A percentile compares a stretch with the other conserved stretches of the same genome.
phyloP scores from a whole-genome alignment of 2,113 vertebrate species.

The Menura novaehollandiae region DNA sequence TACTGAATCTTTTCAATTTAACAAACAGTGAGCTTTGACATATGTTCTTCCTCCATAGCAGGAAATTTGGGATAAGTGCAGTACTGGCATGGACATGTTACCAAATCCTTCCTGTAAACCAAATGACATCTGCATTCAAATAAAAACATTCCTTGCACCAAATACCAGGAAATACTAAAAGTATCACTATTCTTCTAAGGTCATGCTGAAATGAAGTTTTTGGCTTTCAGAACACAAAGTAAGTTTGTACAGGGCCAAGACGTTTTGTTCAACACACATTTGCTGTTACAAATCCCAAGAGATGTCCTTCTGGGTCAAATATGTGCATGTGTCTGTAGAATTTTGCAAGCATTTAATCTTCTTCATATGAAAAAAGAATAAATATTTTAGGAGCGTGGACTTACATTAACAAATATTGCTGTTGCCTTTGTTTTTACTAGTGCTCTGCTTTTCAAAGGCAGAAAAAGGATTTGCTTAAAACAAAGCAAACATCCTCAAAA shows the following conservation, averaged over 20 bases:
- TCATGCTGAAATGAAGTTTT: constrained; percentile 79
- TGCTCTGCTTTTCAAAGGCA: constrained; percentile 64
- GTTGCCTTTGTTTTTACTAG: constrained; percentile 72
- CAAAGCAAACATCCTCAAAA: constrained; percentile 75
- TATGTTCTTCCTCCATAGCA: constrained; percentile 80
- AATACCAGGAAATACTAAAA: constrained; percentile 83
- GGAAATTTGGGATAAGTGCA: constrained; percentile 83
- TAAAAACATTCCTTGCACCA: constrained; percentile 81
- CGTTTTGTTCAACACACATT: constrained; percentile 74
- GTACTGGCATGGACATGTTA: constrained; percentile 78
- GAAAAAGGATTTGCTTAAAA: constrained; percentile 68
- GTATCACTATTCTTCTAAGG: constrained; percentile 79
- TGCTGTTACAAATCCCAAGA: constrained; percentile 73
- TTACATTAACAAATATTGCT: constrained; percentile 67
- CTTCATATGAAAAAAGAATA: constrained; percentile 71
- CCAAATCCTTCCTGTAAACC: constrained; percentile 85
- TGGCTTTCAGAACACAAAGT: constrained; percentile 73
- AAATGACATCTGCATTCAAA: constrained; percentile 83
- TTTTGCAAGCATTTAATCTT: constrained; percentile 72
- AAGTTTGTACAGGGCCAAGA: constrained; percentile 69
- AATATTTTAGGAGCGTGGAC: constrained; percentile 72
- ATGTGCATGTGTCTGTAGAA: constrained; percentile 66
- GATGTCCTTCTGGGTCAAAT: constrained; percentile 67
- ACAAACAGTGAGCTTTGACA: constrained; percentile 81
- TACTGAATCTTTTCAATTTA: constrained; percentile 77